Conservation (phyloP, 2,888 invertebrate genomes). For the Norana najaformis region DNA sequence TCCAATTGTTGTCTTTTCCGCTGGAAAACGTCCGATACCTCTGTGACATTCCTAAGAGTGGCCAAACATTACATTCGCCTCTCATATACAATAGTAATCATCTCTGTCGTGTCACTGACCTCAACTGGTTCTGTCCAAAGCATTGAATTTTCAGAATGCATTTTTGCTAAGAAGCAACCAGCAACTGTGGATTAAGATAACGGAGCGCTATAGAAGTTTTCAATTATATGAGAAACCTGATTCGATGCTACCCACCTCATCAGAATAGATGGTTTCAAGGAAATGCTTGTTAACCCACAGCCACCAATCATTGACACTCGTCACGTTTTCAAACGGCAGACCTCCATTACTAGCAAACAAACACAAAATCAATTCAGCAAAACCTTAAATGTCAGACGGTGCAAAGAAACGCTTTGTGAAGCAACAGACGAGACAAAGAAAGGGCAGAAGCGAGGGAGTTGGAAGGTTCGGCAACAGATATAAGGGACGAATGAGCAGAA, state of each 20-base stretch:
- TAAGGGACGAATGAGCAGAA: background rate
- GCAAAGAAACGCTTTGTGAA: no score
- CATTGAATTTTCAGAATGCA: background rate
- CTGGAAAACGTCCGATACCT: no score
- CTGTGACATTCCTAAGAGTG: background rate
- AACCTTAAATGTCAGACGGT: no score
- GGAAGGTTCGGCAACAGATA: no score
- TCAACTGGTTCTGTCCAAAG: background rate
- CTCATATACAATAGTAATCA: background rate
- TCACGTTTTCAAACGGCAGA: slow-evolving; percentile 27
- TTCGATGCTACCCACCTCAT: slow-evolving; percentile 20
- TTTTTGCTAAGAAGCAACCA: background rate
- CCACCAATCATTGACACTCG: slow-evolving; percentile 36
- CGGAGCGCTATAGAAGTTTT: background rate
- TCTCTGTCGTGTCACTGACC: background rate
- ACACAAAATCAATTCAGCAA: background rate
- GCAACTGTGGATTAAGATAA: background rate
- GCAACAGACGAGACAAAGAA: no score
- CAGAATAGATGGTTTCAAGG: slow-evolving; percentile 47
- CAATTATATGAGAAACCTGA: background rate
- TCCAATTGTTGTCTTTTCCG: no score
- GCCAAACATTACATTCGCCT: background rate
- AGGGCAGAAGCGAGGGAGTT: no score
- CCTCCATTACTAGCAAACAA: slow-evolving; percentile 15
- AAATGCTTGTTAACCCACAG: slow-evolving; percentile 44